Conservation (phyloP, 2,888 invertebrate genomes). For the Neoitamus cyanurus region DNA sequence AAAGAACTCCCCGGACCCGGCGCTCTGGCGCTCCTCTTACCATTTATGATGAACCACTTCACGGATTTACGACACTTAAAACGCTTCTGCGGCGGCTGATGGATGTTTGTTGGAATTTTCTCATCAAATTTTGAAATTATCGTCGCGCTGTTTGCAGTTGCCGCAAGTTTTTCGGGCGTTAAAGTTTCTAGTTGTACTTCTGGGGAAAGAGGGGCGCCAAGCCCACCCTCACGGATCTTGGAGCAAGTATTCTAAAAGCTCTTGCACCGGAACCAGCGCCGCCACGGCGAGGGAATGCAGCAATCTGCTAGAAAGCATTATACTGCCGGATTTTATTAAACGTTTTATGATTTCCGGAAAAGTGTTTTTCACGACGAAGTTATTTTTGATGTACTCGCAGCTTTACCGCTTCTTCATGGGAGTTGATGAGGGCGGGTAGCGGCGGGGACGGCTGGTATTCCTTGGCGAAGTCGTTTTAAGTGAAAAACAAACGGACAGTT, state of each 20-base stretch:
- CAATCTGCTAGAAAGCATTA: slow-evolving; percentile 8
- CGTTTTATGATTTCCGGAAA: slow-evolving; percentile 7
- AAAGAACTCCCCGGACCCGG: background rate
- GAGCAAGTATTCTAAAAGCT: background rate
- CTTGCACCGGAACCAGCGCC: background rate
- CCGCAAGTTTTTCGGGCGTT: background rate
- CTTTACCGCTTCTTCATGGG: background rate
- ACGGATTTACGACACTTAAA: slow-evolving; percentile 44
- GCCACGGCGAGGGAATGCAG: background rate
- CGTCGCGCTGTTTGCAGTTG: slow-evolving; percentile 34
- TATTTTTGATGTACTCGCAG: background rate
- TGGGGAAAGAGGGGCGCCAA: background rate
- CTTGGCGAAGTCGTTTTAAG: background rate
- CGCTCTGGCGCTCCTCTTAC: background rate
- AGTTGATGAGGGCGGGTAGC: background rate
- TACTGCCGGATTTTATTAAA: slow-evolving; percentile 19
- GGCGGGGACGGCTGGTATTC: background rate
- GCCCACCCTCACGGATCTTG: background rate
- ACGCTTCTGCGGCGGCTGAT: slow-evolving; percentile 31
- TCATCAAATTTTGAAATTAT: slow-evolving; percentile 42
- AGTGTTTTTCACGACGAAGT: slow-evolving; percentile 8
- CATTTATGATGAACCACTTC: slow-evolving; percentile 34
- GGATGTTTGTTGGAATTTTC: slow-evolving; percentile 40
- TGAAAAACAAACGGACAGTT: background rate
- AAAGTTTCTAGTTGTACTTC: slow-evolving; percentile 33